These are phyloP conservation scores for Cassiopea xamachana DNA, from an alignment of 30 jellyfish, hydroid and myxozoan species.

Conservation along the genomic window DNA sequence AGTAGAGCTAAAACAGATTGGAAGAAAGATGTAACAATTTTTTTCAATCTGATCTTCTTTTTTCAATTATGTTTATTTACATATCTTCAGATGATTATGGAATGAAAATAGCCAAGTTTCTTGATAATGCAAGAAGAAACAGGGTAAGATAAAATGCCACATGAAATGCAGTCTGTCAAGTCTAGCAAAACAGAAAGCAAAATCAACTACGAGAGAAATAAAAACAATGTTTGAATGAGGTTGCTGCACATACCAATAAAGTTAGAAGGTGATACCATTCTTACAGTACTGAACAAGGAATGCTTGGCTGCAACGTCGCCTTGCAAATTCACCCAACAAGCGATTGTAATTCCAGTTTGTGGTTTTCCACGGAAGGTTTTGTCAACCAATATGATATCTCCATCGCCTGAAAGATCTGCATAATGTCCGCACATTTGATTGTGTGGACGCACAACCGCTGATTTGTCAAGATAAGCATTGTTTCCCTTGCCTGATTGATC, in stretches of 20 bases:
- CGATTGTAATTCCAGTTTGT: constrained; percentile 91
- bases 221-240: background rate
- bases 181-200: background rate
- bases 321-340: constrained; percentile 96
- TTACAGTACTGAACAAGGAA: constrained; percentile 88
- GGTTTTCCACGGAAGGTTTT: constrained; percentile 94
- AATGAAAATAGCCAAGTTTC: too few relatives aligned
- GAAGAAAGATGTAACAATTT: too few relatives aligned
- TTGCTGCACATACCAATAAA: constrained; percentile 72
- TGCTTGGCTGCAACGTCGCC: constrained; percentile 78
- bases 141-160: too few relatives aligned
- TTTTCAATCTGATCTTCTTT: too few relatives aligned
- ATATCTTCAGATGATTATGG: too few relatives aligned
- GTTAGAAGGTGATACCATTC: constrained; percentile 66
- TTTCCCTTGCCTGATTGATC: constrained; percentile 97
- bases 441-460: constrained; percentile 78
- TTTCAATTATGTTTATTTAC: too few relatives aligned
- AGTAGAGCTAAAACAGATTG: too few relatives aligned
- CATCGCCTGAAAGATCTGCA: constrained; percentile 91
- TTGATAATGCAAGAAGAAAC: too few relatives aligned
- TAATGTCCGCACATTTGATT: constrained; percentile 98
- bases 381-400: constrained; percentile 84
- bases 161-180: background rate
- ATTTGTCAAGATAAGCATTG: constrained; percentile 80
- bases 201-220: background rate